Conservation (phyloP, 2,113 vertebrate genomes). For the Spilogale gracilis region DNA sequence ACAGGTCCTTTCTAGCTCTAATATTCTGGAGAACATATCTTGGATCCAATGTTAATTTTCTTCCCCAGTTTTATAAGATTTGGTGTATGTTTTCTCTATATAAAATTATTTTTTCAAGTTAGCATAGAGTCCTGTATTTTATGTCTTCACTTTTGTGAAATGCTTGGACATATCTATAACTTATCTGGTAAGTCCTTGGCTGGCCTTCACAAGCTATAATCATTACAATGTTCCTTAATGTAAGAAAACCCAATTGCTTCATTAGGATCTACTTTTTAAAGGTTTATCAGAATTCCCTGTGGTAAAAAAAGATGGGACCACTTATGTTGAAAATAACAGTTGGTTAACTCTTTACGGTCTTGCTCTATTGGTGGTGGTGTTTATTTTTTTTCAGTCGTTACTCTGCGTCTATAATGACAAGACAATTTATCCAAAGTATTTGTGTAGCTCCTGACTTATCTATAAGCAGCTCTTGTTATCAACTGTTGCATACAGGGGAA, state of each 20-base stretch:
- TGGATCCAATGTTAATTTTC: neutral
- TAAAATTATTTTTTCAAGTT: neutral
- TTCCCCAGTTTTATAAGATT: neutral
- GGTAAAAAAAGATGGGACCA: constrained; percentile 7
- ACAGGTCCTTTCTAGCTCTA: neutral
- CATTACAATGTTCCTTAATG: neutral
- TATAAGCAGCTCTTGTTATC: neutral
- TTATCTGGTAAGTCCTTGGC: neutral
- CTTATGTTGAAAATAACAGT: neutral
- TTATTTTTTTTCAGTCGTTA: neutral
- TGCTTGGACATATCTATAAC: neutral
- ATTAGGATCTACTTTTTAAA: neutral
- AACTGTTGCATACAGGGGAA: neutral
- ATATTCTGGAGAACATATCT: neutral
- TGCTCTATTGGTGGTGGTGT: neutral
- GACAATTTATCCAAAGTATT: neutral
- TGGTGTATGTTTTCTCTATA: neutral
- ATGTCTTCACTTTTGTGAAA: neutral
- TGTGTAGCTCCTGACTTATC: neutral
- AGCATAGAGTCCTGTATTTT: neutral
- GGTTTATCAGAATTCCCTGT: neutral
- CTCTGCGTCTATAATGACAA: neutral
- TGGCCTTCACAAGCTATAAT: neutral
- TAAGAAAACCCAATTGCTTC: neutral
- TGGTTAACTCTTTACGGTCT: neutral